These are phyloP conservation scores for Agelas oroides DNA, from an alignment of 37 sponge, comb jelly and placozoan genomes.

Conservation along the genomic window DNA sequence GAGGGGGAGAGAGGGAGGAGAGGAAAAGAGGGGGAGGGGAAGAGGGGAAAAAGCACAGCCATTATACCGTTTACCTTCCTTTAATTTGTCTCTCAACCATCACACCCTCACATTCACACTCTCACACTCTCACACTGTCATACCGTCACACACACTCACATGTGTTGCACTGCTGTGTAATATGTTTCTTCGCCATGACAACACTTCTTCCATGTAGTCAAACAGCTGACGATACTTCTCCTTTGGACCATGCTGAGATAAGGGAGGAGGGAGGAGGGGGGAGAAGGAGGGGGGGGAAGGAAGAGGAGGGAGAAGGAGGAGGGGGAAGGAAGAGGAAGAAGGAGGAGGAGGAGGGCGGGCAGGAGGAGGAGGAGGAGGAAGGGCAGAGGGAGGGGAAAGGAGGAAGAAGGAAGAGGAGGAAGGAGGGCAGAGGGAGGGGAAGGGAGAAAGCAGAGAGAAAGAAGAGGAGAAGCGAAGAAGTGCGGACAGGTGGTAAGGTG, in stretches of 20 bases:
- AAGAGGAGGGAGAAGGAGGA: not conserved
- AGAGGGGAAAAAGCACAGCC: no score
- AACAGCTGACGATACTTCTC: slow-evolving; percentile 37
- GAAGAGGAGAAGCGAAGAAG: not conserved
- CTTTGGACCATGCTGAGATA: not conserved
- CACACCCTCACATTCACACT: no score
- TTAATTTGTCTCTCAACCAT: no score
- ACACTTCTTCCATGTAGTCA: slow-evolving; percentile 48
- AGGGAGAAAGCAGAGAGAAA: not conserved
- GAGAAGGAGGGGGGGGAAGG: slow-evolving; percentile 9
- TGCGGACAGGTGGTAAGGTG: not conserved
- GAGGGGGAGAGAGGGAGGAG: not conserved
- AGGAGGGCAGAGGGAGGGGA: no score
- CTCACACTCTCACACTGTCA: not conserved
- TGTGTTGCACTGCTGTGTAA: slow-evolving; percentile 48
- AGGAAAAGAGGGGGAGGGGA: not conserved
- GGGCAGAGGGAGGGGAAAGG: not conserved
- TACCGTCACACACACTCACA: slow-evolving; percentile 18
- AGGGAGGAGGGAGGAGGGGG: slow-evolving; percentile 1
- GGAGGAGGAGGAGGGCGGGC: slow-evolving; percentile 7
- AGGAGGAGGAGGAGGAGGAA: not conserved
- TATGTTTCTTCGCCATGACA: slow-evolving; percentile 31
- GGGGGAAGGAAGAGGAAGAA: slow-evolving; percentile 25
- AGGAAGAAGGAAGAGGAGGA: not conserved
- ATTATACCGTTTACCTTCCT: no score